Conservation (phyloP, 2,113 vertebrate genomes). For the Acanthochromis polyacanthus region DNA sequence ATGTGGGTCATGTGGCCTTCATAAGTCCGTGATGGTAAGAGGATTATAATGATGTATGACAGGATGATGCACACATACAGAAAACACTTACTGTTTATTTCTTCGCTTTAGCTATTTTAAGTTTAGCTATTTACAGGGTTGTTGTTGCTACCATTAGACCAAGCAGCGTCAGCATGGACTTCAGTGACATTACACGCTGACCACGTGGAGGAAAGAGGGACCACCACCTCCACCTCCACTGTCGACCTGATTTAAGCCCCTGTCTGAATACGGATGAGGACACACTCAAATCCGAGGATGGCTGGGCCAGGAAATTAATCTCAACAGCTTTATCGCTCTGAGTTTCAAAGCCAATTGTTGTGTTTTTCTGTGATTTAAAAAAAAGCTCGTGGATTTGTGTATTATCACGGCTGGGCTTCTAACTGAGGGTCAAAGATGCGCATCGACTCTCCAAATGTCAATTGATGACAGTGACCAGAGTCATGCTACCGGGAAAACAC, state of each 20-base stretch:
- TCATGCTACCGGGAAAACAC: not conserved
- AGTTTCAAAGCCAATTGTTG: conserved; percentile 19
- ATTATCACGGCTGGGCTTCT: not conserved
- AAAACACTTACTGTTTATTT: not conserved
- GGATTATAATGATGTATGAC: conserved; percentile 67
- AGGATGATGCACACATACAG: conserved; percentile 26
- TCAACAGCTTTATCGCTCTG: conserved; percentile 25
- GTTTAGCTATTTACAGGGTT: not conserved
- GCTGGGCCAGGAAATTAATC: conserved; percentile 61
- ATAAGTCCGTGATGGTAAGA: conserved; percentile 64
- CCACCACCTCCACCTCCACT: conserved; percentile 28
- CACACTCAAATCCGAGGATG: conserved; percentile 71
- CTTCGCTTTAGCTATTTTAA: not conserved
- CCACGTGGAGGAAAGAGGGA: conserved; percentile 35
- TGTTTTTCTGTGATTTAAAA: not conserved
- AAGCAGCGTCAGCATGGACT: not conserved
- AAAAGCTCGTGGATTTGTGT: not conserved
- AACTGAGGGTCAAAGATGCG: not conserved
- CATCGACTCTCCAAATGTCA: conserved; percentile 14
- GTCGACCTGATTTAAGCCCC: conserved; percentile 28
- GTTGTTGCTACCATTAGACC: not conserved
- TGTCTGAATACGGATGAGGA: conserved; percentile 58
- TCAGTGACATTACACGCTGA: not conserved
- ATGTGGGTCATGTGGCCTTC: conserved; percentile 37
- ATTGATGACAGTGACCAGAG: conserved; percentile 9